phyloP scores from a whole-genome alignment of 2,113 vertebrate genomes.

The Daphoenositta chrysoptera region DNA sequence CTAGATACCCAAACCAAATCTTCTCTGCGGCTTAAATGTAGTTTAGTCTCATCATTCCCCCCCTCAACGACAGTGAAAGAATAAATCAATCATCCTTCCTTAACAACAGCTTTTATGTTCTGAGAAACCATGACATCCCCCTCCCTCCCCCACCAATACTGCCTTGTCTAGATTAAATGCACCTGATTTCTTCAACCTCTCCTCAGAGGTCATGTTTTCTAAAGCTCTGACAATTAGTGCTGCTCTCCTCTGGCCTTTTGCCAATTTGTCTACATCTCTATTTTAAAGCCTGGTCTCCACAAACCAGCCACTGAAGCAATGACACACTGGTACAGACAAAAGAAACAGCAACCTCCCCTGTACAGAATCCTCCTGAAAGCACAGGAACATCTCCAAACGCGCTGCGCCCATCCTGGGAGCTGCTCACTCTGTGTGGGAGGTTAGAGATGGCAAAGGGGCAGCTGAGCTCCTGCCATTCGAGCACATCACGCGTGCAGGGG shows the following conservation, averaged over 20 bases:
- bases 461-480: background rate
- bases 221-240: conserved; percentile 40
- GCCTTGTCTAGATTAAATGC: conserved; percentile 1
- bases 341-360: background rate
- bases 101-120: conserved; percentile 32
- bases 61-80: background rate
- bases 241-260: conserved; percentile 7
- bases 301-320: background rate
- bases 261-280: conserved; percentile 29
- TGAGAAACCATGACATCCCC: background rate
- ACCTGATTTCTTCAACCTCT: conserved; percentile 24
- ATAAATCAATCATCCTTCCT: conserved; percentile 26
- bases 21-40: background rate
- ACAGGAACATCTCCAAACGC: background rate
- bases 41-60: background rate
- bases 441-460: background rate
- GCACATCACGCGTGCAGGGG: background rate
- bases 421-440: background rate
- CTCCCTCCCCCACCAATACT: background rate
- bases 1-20: background rate
- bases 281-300: background rate
- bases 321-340: background rate
- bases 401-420: background rate
- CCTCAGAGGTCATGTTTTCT: conserved; percentile 24
- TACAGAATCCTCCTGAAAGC: background rate